Percentiles rank a stretch among this genome's conserved stretches.
Evolutionary conservation across 2,888 invertebrate genomes (phyloP).

Genomic region (Eupithecia insigniata): DNA sequence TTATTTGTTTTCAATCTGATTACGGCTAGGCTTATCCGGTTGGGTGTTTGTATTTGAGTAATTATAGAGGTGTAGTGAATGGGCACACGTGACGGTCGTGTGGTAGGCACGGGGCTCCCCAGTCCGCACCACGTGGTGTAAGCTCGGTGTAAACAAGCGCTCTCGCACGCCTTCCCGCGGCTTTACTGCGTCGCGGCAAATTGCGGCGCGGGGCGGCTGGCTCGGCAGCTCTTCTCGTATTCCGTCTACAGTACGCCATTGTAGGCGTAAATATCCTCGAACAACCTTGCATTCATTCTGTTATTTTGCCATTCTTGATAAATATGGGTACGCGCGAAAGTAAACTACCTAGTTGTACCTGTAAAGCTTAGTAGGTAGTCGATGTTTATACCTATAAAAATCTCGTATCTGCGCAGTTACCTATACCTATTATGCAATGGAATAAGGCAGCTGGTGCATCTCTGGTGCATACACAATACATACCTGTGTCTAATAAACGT

Average conservation of each 20-base stretch:
- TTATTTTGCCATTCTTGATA: not conserved
- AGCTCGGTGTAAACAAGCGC: slow-evolving; percentile 72
- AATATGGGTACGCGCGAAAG: not conserved
- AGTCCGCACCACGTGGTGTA: slow-evolving; percentile 72
- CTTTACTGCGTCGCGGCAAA: slow-evolving; percentile 41
- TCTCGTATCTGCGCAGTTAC: slow-evolving; percentile 1
- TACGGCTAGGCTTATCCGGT: slow-evolving; percentile 63
- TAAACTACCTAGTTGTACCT: slow-evolving; percentile 6
- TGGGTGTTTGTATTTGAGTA: slow-evolving; percentile 51
- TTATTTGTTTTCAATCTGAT: slow-evolving; percentile 75
- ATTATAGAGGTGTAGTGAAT: slow-evolving; percentile 59
- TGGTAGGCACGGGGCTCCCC: slow-evolving; percentile 51
- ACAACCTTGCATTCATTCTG: slow-evolving; percentile 14
- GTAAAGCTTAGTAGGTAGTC: too few species aligned
- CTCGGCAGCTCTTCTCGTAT: slow-evolving; percentile 17
- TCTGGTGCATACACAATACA: too few species aligned
- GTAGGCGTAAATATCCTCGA: slow-evolving; percentile 3
- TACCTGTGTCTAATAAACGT: too few species aligned
- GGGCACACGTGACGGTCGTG: slow-evolving; percentile 73
- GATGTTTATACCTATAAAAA: not conserved
- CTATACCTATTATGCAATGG: not conserved
- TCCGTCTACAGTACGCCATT: slow-evolving; percentile 10
- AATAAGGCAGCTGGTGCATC: not conserved
- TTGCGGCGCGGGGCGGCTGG: slow-evolving; percentile 16
- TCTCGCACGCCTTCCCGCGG: slow-evolving; percentile 47